phyloP scores from a whole-genome alignment of 2,113 vertebrate species.

The Grallaria varia region DNA sequence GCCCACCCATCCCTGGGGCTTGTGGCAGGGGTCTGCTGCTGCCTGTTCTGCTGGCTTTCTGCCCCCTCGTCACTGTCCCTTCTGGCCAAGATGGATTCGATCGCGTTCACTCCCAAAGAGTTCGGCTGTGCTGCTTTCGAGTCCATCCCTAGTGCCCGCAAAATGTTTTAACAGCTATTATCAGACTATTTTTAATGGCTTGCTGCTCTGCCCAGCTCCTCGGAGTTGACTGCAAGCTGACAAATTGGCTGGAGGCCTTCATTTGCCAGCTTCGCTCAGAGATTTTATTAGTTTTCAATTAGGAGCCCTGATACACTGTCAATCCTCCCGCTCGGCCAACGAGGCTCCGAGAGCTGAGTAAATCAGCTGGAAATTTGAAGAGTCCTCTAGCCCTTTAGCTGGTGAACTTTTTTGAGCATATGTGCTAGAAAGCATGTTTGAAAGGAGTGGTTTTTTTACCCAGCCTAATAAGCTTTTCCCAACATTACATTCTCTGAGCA shows the following conservation, averaged over 20 bases:
- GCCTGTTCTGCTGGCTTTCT: background rate
- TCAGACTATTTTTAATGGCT: conserved; percentile 67
- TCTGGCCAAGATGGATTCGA: conserved; percentile 17
- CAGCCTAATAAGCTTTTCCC: background rate
- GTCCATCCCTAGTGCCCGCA: background rate
- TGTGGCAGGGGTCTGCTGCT: background rate
- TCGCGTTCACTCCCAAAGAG: background rate
- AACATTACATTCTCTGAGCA: background rate
- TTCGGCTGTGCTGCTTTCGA: background rate
- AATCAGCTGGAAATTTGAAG: conserved; percentile 45
- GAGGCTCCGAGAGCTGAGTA: conserved; percentile 40
- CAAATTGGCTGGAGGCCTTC: conserved; percentile 65
- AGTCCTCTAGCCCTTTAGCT: conserved; percentile 56
- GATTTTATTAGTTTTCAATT: conserved; percentile 71
- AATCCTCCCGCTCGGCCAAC: conserved; percentile 55
- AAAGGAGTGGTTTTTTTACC: background rate
- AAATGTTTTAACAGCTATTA: conserved; percentile 62
- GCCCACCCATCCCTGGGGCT: background rate
- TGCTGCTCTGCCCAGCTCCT: conserved; percentile 61
- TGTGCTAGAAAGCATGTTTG: conserved; percentile 23
- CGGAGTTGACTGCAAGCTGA: conserved; percentile 69
- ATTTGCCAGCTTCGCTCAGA: conserved; percentile 70
- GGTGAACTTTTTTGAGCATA: conserved; percentile 55
- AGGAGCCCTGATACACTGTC: conserved; percentile 62
- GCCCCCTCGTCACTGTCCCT: background rate